Percentiles rank a stretch among this genome's conserved stretches.
Evolutionary conservation across 2,888 invertebrate species (phyloP).

Genomic region (Ceraclea dissimilis): DNA sequence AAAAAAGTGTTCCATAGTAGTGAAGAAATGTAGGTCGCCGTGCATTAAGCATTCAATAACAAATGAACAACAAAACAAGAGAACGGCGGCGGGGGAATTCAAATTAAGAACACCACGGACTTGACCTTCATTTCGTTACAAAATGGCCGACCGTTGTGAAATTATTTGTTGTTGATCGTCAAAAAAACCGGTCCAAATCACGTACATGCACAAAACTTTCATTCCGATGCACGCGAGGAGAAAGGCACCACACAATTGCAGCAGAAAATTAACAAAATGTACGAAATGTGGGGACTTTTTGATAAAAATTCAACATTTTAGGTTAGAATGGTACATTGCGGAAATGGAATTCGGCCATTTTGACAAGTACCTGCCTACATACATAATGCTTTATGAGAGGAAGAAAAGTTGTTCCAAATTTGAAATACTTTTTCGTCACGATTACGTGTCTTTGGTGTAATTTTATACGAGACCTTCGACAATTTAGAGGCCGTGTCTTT

Average conservation of each 20-base stretch:
- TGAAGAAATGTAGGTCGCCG: conserved; percentile 17
- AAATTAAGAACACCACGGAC: conserved; percentile 20
- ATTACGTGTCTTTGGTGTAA: background rate
- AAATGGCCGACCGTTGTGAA: conserved; percentile 19
- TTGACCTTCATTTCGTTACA: conserved; percentile 24
- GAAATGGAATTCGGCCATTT: background rate
- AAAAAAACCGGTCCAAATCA: conserved; percentile 8
- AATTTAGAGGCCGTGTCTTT: too few species aligned
- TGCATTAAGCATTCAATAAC: background rate
- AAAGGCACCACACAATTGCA: background rate
- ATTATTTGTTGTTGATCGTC: conserved; percentile 4
- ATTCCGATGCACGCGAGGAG: background rate
- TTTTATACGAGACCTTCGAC: background rate
- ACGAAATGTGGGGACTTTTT: background rate
- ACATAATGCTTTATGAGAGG: background rate
- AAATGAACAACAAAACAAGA: too few species aligned
- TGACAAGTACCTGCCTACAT: background rate
- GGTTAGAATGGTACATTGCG: background rate
- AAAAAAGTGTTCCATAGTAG: conserved; percentile 2
- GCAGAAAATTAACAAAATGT: background rate
- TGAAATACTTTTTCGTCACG: background rate
- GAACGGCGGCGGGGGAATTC: conserved; percentile 10
- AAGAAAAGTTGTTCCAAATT: conserved; percentile 13
- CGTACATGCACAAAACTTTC: background rate
- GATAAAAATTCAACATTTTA: background rate